A percentile compares a stretch with the other conserved stretches of the same genome.
phyloP scores from a whole-genome alignment of 2,113 vertebrate genomes.

The Amblyornis subalaris region DNA sequence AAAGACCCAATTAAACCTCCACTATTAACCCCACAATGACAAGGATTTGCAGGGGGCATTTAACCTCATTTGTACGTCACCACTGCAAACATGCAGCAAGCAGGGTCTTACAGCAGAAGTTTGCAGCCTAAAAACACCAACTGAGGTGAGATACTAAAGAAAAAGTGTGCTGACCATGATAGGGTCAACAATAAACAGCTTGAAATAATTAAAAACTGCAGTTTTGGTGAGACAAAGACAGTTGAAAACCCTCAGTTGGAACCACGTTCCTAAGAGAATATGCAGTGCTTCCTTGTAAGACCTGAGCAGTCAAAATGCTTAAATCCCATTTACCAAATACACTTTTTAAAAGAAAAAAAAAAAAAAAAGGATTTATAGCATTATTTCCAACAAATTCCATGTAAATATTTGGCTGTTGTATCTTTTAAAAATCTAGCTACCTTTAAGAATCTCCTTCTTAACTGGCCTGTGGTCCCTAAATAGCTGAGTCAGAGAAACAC shows the following conservation, averaged over 20 bases:
- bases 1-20: background rate
- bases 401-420: background rate
- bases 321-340: background rate
- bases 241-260: rapidly evolving
- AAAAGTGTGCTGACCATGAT: rapidly evolving
- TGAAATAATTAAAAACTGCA: rapidly evolving
- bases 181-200: background rate
- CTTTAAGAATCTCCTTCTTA: background rate
- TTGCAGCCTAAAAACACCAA: rapidly evolving
- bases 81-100: background rate
- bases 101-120: background rate
- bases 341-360: too few species aligned
- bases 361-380: background rate
- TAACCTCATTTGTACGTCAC: background rate
- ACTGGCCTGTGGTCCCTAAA: background rate
- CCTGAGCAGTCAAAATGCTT: background rate
- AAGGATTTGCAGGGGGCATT: background rate
- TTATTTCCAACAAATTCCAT: background rate
- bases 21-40: background rate
- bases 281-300: background rate
- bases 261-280: background rate
- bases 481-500: background rate
- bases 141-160: rapidly evolving
- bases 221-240: background rate
- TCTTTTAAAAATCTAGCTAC: background rate